These are phyloP conservation scores for Omphaloscelis lunosa DNA, from an alignment of 2,888 invertebrate genomes.

Conservation along the genomic window DNA sequence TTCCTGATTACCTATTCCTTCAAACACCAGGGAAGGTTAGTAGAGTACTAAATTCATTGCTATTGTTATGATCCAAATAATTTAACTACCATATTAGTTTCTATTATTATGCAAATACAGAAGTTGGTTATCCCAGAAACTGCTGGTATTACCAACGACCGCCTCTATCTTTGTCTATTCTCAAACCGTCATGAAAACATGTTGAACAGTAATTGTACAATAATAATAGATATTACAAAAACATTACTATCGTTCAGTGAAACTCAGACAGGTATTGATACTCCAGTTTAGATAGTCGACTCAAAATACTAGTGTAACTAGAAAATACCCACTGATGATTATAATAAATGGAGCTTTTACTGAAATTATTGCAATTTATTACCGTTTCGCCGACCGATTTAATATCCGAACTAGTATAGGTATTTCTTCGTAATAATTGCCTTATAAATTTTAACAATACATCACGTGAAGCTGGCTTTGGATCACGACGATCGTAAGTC, in stretches of 20 bases:
- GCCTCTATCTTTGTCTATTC: slow-evolving; percentile 30
- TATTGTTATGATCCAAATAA: slow-evolving; percentile 34
- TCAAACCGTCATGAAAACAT: slow-evolving; percentile 38
- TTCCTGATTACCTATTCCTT: background rate
- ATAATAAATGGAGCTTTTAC: slow-evolving; percentile 67
- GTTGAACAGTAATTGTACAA: slow-evolving; percentile 54
- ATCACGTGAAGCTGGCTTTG: slow-evolving; percentile 72
- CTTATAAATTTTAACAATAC: slow-evolving; percentile 74
- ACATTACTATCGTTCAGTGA: slow-evolving; percentile 61
- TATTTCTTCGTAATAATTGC: slow-evolving; percentile 76
- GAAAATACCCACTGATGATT: slow-evolving; percentile 65
- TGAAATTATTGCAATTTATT: slow-evolving; percentile 69
- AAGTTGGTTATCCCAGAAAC: slow-evolving; percentile 17
- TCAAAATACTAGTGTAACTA: slow-evolving; percentile 49
- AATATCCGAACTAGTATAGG: slow-evolving; percentile 66
- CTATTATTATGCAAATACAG: slow-evolving; percentile 34
- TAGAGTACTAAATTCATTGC: background rate
- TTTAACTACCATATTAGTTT: slow-evolving; percentile 16
- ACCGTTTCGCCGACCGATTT: slow-evolving; percentile 65
- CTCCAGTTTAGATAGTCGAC: slow-evolving; percentile 49
- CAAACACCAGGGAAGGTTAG: background rate
- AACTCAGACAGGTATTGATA: slow-evolving; percentile 63
- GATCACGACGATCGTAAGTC: slow-evolving; percentile 74
- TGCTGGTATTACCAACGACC: slow-evolving; percentile 37
- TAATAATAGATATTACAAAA: slow-evolving; percentile 61